Evolutionary conservation across 1,140 invertebrate genomes (phyloP).

Genomic region (Paracyclopina nana): DNA sequence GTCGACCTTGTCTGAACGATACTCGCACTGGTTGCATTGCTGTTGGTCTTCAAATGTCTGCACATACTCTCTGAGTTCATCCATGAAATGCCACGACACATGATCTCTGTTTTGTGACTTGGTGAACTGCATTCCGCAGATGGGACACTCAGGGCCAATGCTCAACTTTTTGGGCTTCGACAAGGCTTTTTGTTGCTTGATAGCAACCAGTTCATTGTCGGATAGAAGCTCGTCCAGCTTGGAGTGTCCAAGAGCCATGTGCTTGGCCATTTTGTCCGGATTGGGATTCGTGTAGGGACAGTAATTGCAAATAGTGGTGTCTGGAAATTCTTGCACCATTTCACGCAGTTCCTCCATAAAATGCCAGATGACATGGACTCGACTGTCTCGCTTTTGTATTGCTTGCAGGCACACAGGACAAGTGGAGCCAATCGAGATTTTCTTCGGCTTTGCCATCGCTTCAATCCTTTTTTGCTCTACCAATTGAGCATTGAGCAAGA

Average conservation of each 20-base stretch:
- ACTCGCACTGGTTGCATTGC: neutral
- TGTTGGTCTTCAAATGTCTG: neutral
- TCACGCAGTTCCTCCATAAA: neutral
- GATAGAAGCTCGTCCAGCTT: neutral
- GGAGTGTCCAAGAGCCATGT: neutral
- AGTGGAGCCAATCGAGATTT: neutral
- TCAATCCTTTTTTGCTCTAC: neutral
- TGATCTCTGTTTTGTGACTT: neutral
- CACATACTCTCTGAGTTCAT: neutral
- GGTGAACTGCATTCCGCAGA: neutral
- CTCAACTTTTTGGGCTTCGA: too few relatives aligned
- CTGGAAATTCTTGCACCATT: neutral
- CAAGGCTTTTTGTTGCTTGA: neutral
- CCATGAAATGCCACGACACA: neutral
- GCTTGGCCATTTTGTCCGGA: neutral
- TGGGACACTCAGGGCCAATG: neutral
- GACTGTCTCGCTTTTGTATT: neutral
- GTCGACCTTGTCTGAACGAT: neutral
- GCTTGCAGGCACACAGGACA: neutral
- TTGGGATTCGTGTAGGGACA: neutral
- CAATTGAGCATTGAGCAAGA: neutral
- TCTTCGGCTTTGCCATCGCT: neutral
- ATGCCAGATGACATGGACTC: neutral
- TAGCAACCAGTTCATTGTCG: neutral
- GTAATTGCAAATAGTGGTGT: neutral